phyloP scores from a whole-genome alignment of 2,797 vertebrate species.

The Thripadectes ignobilis region DNA sequence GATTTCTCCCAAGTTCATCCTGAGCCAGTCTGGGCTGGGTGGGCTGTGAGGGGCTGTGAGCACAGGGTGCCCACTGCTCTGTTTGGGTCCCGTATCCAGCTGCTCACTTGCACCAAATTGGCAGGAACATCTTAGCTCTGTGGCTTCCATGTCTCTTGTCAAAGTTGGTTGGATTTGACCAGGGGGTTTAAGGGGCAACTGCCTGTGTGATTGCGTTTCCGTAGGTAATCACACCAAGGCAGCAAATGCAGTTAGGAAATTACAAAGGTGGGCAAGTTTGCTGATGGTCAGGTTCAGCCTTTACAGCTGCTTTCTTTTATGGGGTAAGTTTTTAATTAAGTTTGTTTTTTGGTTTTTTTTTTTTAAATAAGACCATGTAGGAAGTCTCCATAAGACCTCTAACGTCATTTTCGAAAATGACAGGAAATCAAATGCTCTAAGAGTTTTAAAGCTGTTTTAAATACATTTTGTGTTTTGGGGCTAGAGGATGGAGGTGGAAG shows the following conservation, averaged over 20 bases:
- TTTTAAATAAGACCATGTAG: neutral
- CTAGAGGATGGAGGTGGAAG: neutral
- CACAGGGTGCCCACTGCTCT: neutral
- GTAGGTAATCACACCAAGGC: constrained; percentile 20
- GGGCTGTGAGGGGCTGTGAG: rapidly evolving
- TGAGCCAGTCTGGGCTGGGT: rapidly evolving
- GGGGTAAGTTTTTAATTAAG: constrained; percentile 48
- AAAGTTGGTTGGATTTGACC: constrained; percentile 61
- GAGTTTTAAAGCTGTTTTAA: constrained; percentile 10
- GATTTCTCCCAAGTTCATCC: neutral
- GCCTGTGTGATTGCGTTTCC: constrained; percentile 61
- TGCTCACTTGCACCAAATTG: neutral
- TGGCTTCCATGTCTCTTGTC: constrained; percentile 47
- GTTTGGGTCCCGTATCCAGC: neutral
- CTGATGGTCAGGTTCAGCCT: constrained; percentile 41
- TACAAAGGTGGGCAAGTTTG: constrained; percentile 32
- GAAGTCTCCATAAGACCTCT: neutral
- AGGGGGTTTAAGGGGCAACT: constrained; percentile 56
- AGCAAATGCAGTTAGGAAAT: constrained; percentile 40
- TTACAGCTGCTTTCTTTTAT: constrained; percentile 60
- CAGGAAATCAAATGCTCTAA: constrained; percentile 39
- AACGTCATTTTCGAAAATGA: constrained; percentile 21
- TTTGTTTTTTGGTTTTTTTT: neutral
- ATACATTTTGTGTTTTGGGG: neutral
- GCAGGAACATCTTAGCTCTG: neutral